Evolutionary conservation across 2,113 vertebrate genomes (phyloP).

Genomic region (Malurus melanocephalus): DNA sequence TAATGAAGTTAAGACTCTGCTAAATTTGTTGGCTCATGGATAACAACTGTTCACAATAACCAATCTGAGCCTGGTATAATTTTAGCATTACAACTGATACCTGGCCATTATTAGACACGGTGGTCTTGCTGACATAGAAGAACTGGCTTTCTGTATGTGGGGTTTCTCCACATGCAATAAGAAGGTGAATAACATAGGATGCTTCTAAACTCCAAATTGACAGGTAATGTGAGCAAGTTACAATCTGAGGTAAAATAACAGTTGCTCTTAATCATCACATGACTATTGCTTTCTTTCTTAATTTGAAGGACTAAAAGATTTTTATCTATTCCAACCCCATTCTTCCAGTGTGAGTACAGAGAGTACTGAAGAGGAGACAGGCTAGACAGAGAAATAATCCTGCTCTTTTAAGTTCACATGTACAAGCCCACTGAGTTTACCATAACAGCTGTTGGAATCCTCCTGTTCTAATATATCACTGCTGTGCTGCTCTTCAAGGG

Average conservation of each 20-base stretch:
- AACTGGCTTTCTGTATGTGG: not conserved
- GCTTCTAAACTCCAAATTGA: not conserved
- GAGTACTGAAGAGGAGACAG: not conserved
- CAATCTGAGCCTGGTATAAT: constrained; percentile 5
- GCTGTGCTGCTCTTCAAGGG: not conserved
- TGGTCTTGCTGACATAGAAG: not conserved
- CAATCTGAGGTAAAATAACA: not conserved
- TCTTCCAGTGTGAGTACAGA: not conserved
- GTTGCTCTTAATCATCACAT: not conserved
- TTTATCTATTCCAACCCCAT: not conserved
- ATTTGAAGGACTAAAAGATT: not conserved
- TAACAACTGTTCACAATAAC: constrained; percentile 50
- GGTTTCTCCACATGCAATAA: not conserved
- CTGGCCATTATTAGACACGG: not conserved
- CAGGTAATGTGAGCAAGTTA: not conserved
- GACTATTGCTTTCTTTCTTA: not conserved
- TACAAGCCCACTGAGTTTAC: not conserved
- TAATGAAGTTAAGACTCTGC: constrained; percentile 68
- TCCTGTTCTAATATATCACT: not conserved
- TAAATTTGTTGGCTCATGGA: constrained; percentile 58
- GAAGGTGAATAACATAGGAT: not conserved
- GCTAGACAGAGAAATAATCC: not conserved
- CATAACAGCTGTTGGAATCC: not conserved
- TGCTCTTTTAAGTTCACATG: not conserved
- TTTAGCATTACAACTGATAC: constrained; percentile 38